phyloP scores from a whole-genome alignment of 2,888 invertebrate species.

The Vannuccia rotundouncinata region DNA sequence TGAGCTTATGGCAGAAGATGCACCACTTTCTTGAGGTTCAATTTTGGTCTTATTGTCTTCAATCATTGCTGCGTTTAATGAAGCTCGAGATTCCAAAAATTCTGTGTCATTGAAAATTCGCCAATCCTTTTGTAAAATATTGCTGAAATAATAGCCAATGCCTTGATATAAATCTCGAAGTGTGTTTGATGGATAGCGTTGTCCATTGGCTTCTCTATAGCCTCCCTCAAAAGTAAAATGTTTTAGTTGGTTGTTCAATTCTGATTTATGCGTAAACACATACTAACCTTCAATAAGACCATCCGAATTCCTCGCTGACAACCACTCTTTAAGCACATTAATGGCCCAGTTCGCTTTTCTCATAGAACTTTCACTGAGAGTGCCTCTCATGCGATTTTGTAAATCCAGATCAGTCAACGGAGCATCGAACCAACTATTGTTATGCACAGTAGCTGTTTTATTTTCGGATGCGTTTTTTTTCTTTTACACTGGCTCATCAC shows the following conservation, averaged over 20 bases:
- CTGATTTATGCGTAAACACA: slow-evolving; percentile 25
- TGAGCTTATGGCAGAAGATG: slow-evolving; percentile 26
- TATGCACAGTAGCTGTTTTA: slow-evolving; percentile 21
- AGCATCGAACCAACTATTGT: slow-evolving; percentile 21
- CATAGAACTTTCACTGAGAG: slow-evolving; percentile 17
- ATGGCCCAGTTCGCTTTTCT: slow-evolving; percentile 25
- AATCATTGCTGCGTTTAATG: slow-evolving; percentile 28
- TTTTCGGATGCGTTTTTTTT: not conserved
- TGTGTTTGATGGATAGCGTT: slow-evolving; percentile 23
- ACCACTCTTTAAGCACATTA: slow-evolving; percentile 29
- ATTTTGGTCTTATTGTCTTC: slow-evolving; percentile 24
- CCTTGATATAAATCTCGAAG: slow-evolving; percentile 27
- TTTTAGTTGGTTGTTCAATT: slow-evolving; percentile 22
- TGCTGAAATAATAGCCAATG: slow-evolving; percentile 27
- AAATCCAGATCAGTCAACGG: slow-evolving; percentile 26
- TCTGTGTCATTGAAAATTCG: slow-evolving; percentile 30
- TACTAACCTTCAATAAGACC: slow-evolving; percentile 14
- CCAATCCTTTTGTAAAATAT: slow-evolving; percentile 26
- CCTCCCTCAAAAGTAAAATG: slow-evolving; percentile 28
- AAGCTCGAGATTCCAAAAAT: slow-evolving; percentile 21
- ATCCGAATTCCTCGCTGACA: not conserved
- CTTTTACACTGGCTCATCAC: not conserved
- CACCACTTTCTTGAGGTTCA: slow-evolving; percentile 24
- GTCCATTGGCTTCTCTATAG: slow-evolving; percentile 7
- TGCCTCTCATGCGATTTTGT: slow-evolving; percentile 21